Percentiles rank a stretch among this genome's conserved stretches.
Evolutionary conservation across 2,888 invertebrate species (phyloP).

Genomic region (Theretra japonica): DNA sequence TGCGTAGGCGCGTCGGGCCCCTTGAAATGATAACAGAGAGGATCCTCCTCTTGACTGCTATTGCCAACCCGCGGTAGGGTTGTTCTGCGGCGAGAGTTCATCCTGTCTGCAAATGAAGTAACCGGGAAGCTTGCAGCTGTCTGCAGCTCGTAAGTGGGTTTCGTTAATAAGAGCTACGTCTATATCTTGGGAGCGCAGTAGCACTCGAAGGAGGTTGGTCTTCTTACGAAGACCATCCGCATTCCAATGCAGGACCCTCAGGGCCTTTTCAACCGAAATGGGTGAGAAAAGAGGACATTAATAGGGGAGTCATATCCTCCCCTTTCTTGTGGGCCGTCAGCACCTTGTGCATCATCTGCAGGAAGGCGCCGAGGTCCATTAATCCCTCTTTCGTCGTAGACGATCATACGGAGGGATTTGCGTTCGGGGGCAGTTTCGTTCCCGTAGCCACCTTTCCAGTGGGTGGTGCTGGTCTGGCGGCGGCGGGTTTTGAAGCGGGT

Average conservation of each 20-base stretch:
- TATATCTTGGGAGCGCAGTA: background rate
- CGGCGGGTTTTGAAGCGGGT: background rate
- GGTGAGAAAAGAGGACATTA: background rate
- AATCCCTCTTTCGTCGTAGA: too few species aligned
- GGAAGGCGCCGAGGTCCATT: too few species aligned
- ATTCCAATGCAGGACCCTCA: too few species aligned
- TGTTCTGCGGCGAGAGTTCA: background rate
- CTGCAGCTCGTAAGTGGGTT: background rate
- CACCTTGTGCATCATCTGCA: background rate
- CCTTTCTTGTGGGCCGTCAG: background rate
- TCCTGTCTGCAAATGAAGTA: background rate
- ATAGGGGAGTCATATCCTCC: background rate
- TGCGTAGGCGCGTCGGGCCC: too few species aligned
- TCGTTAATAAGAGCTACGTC: background rate
- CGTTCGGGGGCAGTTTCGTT: too few species aligned
- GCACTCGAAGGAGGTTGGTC: too few species aligned
- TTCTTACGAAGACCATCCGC: too few species aligned
- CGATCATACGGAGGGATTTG: too few species aligned
- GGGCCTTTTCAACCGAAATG: too few species aligned
- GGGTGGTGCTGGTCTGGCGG: background rate
- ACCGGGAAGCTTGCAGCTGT: background rate
- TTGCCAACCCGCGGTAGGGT: background rate
- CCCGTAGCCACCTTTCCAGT: too few species aligned
- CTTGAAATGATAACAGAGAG: too few species aligned
- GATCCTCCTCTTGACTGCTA: background rate